Evolutionary conservation across 2,113 vertebrate species (phyloP), one percentile per base, ranked within the genome.

Genomic region (Apistogramma diplotaenia): DNA sequence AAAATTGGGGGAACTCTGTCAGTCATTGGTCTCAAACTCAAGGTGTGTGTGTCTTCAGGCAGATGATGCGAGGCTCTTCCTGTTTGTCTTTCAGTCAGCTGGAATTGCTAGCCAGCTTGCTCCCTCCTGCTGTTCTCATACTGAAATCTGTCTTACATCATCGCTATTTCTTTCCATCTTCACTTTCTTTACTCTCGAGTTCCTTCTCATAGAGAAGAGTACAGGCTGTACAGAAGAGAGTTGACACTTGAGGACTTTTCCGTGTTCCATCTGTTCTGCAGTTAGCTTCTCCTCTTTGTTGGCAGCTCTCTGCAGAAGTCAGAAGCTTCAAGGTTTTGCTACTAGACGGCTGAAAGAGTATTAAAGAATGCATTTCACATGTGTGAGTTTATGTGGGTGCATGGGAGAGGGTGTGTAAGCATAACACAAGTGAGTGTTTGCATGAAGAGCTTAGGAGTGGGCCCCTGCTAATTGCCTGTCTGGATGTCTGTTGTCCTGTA

Each of bases 391-490:
- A 33, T 76, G 27, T 56, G 49, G 76, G 40, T 25, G 33, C 27
- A 15, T 37, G 71, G 49, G 19, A 4, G 49, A 49, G 79, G 31
- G 74, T 51, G 27, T 80, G 77, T 72, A 25, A 61, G 35, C 31
- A 73, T 81, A 76, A 77, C 55, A 80, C 60, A 75, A 67, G 58
- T 83, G 79, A 49, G 62, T 81, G 74, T 85, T 74, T 83, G 84
- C 19, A 9, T 74, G 37, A 67, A 81, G 58, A 49, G 53, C 46
- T 85, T 51, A 62, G 74, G 49, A 76, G 73, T 61, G 76, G 79
- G 85, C 74, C 77, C 65, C 74, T 37, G 29, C 74, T 92, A 90
- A 89, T 88, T 91, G 67, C 76, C 76, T 85, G 81, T 86, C 83
- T 92, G 77, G 83, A 81, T 85, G 85, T 91, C 86, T 84, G 86